These are phyloP conservation scores for Melipona bicolor DNA, from an alignment of 2,888 invertebrate genomes.

Conservation along the genomic window DNA sequence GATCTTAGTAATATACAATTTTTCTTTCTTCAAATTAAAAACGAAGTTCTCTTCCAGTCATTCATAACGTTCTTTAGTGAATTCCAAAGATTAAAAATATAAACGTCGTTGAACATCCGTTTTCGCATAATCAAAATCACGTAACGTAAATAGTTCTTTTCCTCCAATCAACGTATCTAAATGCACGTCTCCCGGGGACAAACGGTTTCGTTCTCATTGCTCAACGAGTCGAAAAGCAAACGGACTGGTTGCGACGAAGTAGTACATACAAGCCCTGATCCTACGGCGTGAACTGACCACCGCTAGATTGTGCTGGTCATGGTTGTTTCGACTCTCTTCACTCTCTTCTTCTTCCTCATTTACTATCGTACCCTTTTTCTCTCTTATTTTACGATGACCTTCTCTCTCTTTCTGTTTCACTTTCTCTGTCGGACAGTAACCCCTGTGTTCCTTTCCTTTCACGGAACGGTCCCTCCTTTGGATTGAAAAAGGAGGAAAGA, in stretches of 20 bases:
- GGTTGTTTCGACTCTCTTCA: slow-evolving; percentile 67
- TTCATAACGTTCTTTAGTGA: not conserved
- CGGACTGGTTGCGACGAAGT: slow-evolving; percentile 51
- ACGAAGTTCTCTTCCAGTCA: not conserved
- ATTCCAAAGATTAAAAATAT: not conserved
- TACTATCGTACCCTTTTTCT: slow-evolving; percentile 51
- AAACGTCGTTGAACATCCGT: not conserved
- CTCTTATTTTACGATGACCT: slow-evolving; percentile 1
- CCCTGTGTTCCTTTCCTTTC: slow-evolving; percentile 43
- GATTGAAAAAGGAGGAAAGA: slow-evolving; percentile 57
- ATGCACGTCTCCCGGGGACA: not conserved
- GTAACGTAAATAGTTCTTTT: not conserved
- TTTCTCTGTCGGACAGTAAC: slow-evolving; percentile 26
- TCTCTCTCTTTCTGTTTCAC: slow-evolving; percentile 32
- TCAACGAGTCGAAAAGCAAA: slow-evolving; percentile 56
- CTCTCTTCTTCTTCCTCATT: slow-evolving; percentile 46
- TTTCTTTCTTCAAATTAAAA: not conserved
- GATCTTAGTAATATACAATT: not conserved
- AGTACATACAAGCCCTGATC: slow-evolving; percentile 44
- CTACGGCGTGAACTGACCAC: slow-evolving; percentile 79
- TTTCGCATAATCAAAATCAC: not conserved
- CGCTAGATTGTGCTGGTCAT: slow-evolving; percentile 82
- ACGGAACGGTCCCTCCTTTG: slow-evolving; percentile 36
- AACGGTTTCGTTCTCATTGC: slow-evolving; percentile 15
- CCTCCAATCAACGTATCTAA: not conserved